phyloP scores from a whole-genome alignment of 2,888 invertebrate species.

The Mesorhabditis belari region DNA sequence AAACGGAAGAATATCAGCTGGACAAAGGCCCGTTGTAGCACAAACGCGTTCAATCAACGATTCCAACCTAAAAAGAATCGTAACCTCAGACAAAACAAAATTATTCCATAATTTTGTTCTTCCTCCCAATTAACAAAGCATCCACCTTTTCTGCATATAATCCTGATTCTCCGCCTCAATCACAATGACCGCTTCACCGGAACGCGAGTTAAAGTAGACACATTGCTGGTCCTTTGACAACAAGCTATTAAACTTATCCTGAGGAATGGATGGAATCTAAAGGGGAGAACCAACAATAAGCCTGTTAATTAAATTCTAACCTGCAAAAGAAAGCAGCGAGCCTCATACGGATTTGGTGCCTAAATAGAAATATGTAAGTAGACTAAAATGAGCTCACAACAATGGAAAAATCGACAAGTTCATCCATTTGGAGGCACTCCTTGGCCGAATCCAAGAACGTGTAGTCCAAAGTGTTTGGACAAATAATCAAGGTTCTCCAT shows the following conservation, averaged over 20 bases:
- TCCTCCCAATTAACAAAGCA: too few species aligned
- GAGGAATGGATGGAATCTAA: too few species aligned
- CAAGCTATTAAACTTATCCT: too few species aligned
- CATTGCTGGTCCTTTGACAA: not conserved
- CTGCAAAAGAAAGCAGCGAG: too few species aligned
- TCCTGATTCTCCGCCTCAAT: not conserved
- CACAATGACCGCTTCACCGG: not conserved
- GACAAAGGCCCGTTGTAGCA: not conserved
- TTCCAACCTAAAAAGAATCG: not conserved
- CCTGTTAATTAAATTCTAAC: too few species aligned
- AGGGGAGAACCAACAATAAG: too few species aligned
- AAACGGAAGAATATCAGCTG: not conserved
- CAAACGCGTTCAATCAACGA: not conserved
- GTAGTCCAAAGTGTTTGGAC: not conserved
- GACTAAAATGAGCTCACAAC: too few species aligned
- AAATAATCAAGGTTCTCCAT: constrained; percentile 1
- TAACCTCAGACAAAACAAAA: too few species aligned
- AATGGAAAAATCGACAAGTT: too few species aligned
- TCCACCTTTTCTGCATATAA: not conserved
- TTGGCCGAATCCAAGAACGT: not conserved
- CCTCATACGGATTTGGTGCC: too few species aligned
- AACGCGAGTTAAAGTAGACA: not conserved
- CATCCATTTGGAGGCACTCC: constrained; percentile 1
- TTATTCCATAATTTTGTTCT: too few species aligned
- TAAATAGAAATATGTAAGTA: too few species aligned